Evolutionary conservation across 2,888 invertebrate species (phyloP).

Genomic region (Syritta pipiens): DNA sequence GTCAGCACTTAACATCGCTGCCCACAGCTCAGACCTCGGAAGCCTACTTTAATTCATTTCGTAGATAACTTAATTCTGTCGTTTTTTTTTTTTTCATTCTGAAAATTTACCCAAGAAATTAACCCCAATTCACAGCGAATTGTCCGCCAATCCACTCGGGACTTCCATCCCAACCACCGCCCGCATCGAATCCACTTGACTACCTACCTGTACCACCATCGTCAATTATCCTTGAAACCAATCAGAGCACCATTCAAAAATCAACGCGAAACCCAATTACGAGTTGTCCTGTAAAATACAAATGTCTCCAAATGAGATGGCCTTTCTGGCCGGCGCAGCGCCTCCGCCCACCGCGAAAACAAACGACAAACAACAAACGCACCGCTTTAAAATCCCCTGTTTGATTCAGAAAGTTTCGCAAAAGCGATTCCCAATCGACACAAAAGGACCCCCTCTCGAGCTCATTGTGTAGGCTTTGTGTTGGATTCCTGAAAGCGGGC

Average conservation of each 20-base stretch:
- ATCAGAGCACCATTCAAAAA: conserved; percentile 58
- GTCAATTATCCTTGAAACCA: conserved; percentile 63
- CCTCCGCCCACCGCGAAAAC: too few species aligned
- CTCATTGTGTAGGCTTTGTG: too few species aligned
- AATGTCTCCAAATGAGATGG: conserved; percentile 39
- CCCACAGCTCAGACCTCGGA: too few species aligned
- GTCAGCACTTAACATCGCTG: too few species aligned
- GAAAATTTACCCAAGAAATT: not conserved
- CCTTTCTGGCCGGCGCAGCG: not conserved
- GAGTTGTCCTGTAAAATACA: conserved; percentile 41
- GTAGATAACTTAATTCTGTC: too few species aligned
- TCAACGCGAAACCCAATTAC: conserved; percentile 44
- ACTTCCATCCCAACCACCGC: too few species aligned
- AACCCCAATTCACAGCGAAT: conserved; percentile 11
- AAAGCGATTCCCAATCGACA: conserved; percentile 48
- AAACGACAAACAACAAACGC: conserved; percentile 28
- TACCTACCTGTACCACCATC: conserved; percentile 8
- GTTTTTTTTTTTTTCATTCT: too few species aligned
- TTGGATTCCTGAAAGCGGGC: too few species aligned
- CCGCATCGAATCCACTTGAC: not conserved
- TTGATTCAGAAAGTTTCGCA: conserved; percentile 28
- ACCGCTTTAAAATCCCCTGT: conserved; percentile 24
- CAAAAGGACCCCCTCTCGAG: not conserved
- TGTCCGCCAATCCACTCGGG: not conserved
- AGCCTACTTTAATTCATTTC: too few species aligned